These are phyloP conservation scores for Pelobates cultripes DNA, from an alignment of 2,797 vertebrate genomes.

Conservation along the genomic window DNA sequence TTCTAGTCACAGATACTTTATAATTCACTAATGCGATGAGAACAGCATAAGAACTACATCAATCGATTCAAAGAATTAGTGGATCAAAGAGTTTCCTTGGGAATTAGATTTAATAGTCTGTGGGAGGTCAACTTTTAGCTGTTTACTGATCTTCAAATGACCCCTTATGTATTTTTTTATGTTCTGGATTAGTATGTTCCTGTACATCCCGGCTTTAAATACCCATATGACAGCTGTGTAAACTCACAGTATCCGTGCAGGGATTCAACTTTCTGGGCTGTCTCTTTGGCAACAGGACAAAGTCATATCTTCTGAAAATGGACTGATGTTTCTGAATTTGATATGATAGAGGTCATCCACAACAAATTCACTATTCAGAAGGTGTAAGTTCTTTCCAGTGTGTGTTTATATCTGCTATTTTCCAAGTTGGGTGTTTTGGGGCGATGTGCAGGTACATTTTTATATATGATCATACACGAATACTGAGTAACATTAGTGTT, in stretches of 20 bases:
- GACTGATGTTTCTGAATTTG: background rate
- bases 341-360: background rate
- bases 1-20: conserved; percentile 44
- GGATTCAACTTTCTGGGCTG: background rate
- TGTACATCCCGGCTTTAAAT: conserved; percentile 19
- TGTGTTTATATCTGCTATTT: background rate
- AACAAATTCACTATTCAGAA: background rate
- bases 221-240: conserved; percentile 23
- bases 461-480: too few species aligned
- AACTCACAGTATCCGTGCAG: background rate
- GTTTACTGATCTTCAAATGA: conserved; percentile 47
- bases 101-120: conserved; percentile 46
- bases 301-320: background rate
- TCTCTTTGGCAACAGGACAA: conserved; percentile 5
- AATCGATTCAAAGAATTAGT: conserved; percentile 48
- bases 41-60: conserved; percentile 36
- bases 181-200: conserved; percentile 39
- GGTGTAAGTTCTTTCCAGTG: background rate
- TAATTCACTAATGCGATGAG: conserved; percentile 48
- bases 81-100: conserved; percentile 45
- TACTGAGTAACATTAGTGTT: too few species aligned
- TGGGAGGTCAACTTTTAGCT: conserved; percentile 48
- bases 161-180: conserved; percentile 40
- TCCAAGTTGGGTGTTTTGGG: background rate
- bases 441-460: too few species aligned